Base-by-base conservation (phyloP, 2,797 vertebrate genomes). In the Gastrophryne carolinensis region DNA sequence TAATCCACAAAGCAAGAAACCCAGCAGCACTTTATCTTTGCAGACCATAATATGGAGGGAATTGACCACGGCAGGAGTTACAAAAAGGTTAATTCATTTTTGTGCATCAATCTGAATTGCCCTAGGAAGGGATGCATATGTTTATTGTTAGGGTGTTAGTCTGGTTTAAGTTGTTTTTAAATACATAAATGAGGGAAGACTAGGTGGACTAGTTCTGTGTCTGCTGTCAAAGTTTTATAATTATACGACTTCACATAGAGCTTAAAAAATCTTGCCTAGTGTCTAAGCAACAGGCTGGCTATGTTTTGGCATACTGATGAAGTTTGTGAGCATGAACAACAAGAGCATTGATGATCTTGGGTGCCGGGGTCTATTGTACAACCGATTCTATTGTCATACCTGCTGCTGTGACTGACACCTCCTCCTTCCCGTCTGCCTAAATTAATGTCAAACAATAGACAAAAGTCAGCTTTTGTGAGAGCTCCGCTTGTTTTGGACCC, bases 371-470 rank as follows among this genome's bases (percentile, higher is more conserved):
- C 47, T 24, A 52, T 21, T 58, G 0, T 82, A 73, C 80, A 84
- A 81, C 79, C 75, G 78, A 69, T 73, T 53, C 56, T 49, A 23
- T 49, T 56, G 37, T 44, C 37, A 73, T 80, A 65, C 66, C 79
- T 79, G 44, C 79, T 79, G 44, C 34, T 39, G 41, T 80, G 2
- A 0, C 1, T 64, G 81, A 73, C 41, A 63, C 39, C 19, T 71
- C 73, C 57, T 60, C 47, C 37, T 26, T 68, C 54, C 57, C 30
- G 27, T 37, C 19, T 62, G 65, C 44, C 57, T 41, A 44, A 54
- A 12, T 11, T 50, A 62, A 69, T 76, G 65, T 29, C 66, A 63
- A 52, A 56, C 24, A 34, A 70, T 26, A 53, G 56, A 73, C 61
- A 69, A 23, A 32, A 27, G 17, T 13, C n/a, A 13, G 10, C 19